These are phyloP conservation scores for Drosophila suboccidentalis DNA, from an alignment of 2,888 invertebrate species.

Conservation along the genomic window DNA sequence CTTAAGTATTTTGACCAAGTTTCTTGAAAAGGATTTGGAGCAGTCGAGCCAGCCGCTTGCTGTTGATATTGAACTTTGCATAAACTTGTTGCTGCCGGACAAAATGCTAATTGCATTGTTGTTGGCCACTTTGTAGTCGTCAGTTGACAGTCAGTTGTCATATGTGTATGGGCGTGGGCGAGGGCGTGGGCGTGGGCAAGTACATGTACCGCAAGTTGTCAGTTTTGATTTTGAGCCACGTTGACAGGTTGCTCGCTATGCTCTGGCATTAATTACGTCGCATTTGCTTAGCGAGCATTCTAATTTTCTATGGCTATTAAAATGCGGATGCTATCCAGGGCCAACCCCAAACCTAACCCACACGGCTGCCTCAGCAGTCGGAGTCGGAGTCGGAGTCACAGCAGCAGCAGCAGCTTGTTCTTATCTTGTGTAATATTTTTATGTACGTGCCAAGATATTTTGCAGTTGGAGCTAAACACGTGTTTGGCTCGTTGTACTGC, in stretches of 20 bases:
- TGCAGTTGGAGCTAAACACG: slow-evolving; percentile 63
- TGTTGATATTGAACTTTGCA: slow-evolving; percentile 65
- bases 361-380: slow-evolving; percentile 37
- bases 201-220: slow-evolving; percentile 61
- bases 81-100: slow-evolving; percentile 35
- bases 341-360: slow-evolving; percentile 42
- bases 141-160: slow-evolving; percentile 15
- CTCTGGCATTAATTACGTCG: slow-evolving; percentile 69
- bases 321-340: slow-evolving; percentile 70
- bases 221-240: slow-evolving; percentile 66
- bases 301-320: slow-evolving; percentile 54
- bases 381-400: not conserved
- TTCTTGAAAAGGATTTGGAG: slow-evolving; percentile 68
- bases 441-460: slow-evolving; percentile 75
- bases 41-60: slow-evolving; percentile 19
- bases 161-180: slow-evolving; percentile 22
- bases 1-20: slow-evolving; percentile 73
- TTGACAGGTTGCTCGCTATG: slow-evolving; percentile 67
- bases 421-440: slow-evolving; percentile 77
- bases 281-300: slow-evolving; percentile 64
- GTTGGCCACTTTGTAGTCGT: slow-evolving; percentile 61
- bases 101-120: slow-evolving; percentile 68
- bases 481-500: slow-evolving; percentile 61
- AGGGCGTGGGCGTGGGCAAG: slow-evolving; percentile 38
- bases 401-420: slow-evolving; percentile 45